Conservation (phyloP, 2,888 invertebrate genomes). For the Ptilodon capucinus region DNA sequence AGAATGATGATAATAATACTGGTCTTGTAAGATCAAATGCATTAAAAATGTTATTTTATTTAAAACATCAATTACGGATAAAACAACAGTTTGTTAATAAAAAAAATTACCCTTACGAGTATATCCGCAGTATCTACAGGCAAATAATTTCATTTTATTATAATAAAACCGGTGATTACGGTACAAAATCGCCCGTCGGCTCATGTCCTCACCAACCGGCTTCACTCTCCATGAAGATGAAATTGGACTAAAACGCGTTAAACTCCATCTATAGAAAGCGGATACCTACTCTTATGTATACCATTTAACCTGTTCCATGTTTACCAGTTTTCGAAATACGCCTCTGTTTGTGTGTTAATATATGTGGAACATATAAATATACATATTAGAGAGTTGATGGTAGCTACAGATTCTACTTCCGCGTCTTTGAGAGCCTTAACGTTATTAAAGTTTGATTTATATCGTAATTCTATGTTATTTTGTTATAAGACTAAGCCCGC, state of each 20-base stretch:
- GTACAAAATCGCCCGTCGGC: slow-evolving; percentile 10
- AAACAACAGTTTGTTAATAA: too few species aligned
- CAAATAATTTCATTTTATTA: background rate
- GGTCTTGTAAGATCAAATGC: too few species aligned
- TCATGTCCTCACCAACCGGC: slow-evolving; percentile 6
- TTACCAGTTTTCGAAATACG: slow-evolving; percentile 32
- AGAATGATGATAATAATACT: too few species aligned
- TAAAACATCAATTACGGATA: too few species aligned
- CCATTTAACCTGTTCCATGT: slow-evolving; percentile 55
- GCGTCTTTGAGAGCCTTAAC: background rate
- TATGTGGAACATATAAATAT: slow-evolving; percentile 60
- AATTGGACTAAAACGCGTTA: slow-evolving; percentile 58
- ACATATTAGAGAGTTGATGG: slow-evolving; percentile 49
- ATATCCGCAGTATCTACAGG: background rate
- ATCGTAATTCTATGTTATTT: background rate
- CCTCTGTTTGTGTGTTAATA: slow-evolving; percentile 47
- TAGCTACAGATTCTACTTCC: background rate
- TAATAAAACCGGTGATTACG: background rate
- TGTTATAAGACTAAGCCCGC: too few species aligned
- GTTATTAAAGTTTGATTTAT: background rate
- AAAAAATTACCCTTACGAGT: too few species aligned
- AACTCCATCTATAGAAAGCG: slow-evolving; percentile 62
- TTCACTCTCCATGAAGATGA: slow-evolving; percentile 42
- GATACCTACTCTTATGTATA: slow-evolving; percentile 3
- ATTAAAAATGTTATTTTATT: too few species aligned